Base-by-base conservation (phyloP, 2,888 invertebrate genomes). In the Philereme vetulata region DNA sequence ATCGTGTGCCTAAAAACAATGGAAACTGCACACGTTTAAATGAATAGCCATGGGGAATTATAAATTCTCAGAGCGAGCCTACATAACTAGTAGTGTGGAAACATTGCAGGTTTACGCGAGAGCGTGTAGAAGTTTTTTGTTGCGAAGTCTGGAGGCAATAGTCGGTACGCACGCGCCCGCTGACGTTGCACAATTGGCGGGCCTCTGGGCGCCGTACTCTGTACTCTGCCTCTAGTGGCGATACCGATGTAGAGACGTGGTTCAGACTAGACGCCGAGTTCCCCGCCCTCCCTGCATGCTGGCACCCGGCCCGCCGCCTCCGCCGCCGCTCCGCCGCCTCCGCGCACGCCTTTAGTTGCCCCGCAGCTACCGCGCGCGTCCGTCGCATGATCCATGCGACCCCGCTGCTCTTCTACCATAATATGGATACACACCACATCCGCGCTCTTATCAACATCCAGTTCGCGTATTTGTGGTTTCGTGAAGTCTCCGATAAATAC, bases 401-500 rank as follows among this genome's bases (percentile, higher is more conserved):
- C 67, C 71, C 84, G 88, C 82, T 82, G 72, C 75, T 69, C 73
- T 65, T 84, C 79, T 78, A 77, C 76, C 84, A 84, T 90, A 91
- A 89, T 92, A 92, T 92, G 92, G 92, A 90, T 90, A 89, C 88
- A 91, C 85, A 85, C 77, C 86, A 90, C 83, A 90, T 83, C 79
- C 88, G 88, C 86, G 85, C 85, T 81, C 88, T 85, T 82, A 84
- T 85, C 84, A 86, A 84, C 85, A 88, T 84, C 86, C 85, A 88
- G 82, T 91, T 90, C 80, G 84, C 87, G 69, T 90, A 88, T 86
- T 82, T 87, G 87, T 92, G 92, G 91, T 90, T 92, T 76, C 88
- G 90, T 81, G 87, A 90, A 88, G 84, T 91, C 72, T 86, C 86
- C 77, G 91, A 90, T 80, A 91, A 91, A 80, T 87, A 85, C 81